phyloP scores from a whole-genome alignment of 2,113 vertebrate species.

The Tinamus guttatus region DNA sequence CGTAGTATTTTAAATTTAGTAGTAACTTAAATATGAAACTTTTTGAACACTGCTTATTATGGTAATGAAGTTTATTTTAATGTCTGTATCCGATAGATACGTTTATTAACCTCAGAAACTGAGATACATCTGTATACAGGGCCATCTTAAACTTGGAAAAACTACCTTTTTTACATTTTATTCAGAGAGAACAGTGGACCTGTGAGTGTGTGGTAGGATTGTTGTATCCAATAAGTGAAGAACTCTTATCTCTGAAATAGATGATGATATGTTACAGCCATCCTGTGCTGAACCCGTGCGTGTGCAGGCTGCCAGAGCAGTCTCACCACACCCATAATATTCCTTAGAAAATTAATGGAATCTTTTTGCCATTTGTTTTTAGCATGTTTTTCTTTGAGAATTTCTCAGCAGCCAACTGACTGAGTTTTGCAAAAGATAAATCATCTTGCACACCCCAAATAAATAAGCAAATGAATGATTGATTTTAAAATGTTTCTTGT shows the following conservation, averaged over 20 bases:
- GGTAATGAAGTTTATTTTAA: neutral
- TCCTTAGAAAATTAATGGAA: neutral
- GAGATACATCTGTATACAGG: neutral
- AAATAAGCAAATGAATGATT: neutral
- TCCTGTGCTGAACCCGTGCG: neutral
- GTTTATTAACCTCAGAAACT: neutral
- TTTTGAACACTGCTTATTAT: rapidly evolving
- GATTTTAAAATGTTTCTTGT: constrained; percentile 1
- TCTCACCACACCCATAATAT: constrained; percentile 17
- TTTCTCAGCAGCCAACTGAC: constrained; percentile 39
- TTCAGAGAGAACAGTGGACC: neutral
- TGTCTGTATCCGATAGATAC: neutral
- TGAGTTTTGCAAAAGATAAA: constrained; percentile 1
- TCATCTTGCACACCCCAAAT: neutral
- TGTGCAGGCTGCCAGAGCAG: neutral
- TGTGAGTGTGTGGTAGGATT: neutral
- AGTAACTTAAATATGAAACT: neutral
- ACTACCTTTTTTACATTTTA: neutral
- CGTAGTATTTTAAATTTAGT: neutral
- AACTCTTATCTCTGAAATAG: neutral
- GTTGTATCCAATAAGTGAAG: neutral
- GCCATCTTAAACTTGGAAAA: neutral
- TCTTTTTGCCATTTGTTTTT: constrained; percentile 3
- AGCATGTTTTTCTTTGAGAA: neutral
- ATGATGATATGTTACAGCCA: neutral